phyloP scores from a whole-genome alignment of 2,113 vertebrate genomes.

The Rhineura floridana region DNA sequence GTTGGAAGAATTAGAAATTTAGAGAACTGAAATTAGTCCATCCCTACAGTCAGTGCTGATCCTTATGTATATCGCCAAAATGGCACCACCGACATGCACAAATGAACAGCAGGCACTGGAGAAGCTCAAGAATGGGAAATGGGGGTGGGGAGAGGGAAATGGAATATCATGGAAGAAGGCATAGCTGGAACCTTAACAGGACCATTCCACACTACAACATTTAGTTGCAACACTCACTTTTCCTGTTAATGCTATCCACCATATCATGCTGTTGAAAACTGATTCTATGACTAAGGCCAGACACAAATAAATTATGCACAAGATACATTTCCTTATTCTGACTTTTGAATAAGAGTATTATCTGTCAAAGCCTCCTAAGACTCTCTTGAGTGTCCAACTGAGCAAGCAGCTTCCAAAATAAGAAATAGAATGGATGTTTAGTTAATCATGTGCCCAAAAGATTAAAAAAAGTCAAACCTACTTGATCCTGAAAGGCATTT shows the following conservation, averaged over 20 bases:
- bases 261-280: background rate
- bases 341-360: slow-evolving; percentile 32
- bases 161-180: no score
- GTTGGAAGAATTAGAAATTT: no score
- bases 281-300: background rate
- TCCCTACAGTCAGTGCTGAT: no score
- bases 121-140: background rate
- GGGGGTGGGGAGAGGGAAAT: no score
- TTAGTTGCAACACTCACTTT: background rate
- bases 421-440: slow-evolving; percentile 42
- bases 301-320: slow-evolving; percentile 31
- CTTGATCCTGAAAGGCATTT: slow-evolving; percentile 26
- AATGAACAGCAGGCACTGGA: no score
- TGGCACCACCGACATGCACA: no score
- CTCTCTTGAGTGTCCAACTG: slow-evolving; percentile 52
- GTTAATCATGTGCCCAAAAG: slow-evolving; percentile 33
- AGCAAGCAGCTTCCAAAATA: slow-evolving; percentile 34
- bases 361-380: slow-evolving; percentile 47
- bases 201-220: background rate
- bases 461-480: slow-evolving; percentile 38
- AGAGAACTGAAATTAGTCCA: no score
- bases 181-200: background rate
- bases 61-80: no score
- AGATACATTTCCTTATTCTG: slow-evolving; percentile 47
- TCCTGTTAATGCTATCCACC: background rate